Conservation (phyloP, 2,797 vertebrate genomes). For the Ficedula albicollis region DNA sequence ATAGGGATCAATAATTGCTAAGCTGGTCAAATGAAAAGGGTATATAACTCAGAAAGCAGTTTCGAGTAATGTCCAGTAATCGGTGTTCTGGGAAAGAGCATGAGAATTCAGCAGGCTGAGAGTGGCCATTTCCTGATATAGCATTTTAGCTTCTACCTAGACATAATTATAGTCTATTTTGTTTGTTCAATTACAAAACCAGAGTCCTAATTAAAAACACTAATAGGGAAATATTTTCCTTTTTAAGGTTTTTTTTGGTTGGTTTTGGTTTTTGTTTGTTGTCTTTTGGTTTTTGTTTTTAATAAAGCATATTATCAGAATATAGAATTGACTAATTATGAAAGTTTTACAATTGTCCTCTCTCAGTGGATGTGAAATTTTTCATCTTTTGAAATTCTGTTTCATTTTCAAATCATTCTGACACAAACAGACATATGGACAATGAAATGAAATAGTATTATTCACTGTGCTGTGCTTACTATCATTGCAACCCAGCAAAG, state of each 20-base stretch:
- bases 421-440: not conserved
- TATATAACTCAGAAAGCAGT: constrained; percentile 5
- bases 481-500: constrained; percentile 4
- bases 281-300: not conserved
- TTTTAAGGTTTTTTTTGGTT: not conserved
- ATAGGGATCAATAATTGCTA: not conserved
- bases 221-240: not conserved
- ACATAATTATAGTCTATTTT: not conserved
- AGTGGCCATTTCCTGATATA: constrained; percentile 27
- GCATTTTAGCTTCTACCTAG: constrained; percentile 17
- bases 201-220: constrained; percentile 18
- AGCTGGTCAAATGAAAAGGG: not conserved
- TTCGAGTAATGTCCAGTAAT: constrained; percentile 22
- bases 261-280: not conserved
- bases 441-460: not conserved
- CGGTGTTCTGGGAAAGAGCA: constrained; percentile 6
- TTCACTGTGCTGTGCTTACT: not conserved
- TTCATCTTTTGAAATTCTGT: not conserved
- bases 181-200: constrained; percentile 7
- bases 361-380: not conserved
- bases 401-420: constrained; percentile 22
- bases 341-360: not conserved
- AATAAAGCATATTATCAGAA: not conserved
- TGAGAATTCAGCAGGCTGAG: not conserved
- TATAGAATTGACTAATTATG: not conserved